Base-by-base conservation (phyloP, 1,140 invertebrate genomes). In the Mylabris phalerata region DNA sequence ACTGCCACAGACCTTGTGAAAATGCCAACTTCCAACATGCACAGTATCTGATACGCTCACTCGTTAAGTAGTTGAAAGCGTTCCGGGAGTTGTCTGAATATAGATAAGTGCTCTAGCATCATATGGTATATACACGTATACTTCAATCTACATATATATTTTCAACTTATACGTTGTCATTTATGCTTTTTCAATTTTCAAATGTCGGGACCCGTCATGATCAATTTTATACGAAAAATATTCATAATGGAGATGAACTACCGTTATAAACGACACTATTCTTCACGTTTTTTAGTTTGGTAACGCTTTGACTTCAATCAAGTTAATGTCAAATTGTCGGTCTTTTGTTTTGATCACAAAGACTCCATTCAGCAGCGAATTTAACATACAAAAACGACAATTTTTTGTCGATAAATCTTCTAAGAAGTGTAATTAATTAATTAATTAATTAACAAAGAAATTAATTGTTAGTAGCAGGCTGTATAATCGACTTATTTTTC, bases 131-230 rank as follows among this genome's bases (percentile, higher is more conserved):
- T 52, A 25, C 24, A 52, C 50, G 50, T 52, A 19, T 19, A 19
- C 19, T 19, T 19, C 1, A 19, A 19, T 19, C 19, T 32, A 32
- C 32, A 32, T 32, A 32, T 32, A 32, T 32, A 32, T 32, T 3
- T 3, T 32, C 51, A 46, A 44, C 40, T 44, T n/a, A 54, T 45
- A 40, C 27, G 13, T 32, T 54, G 51, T 54, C 51, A 54, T 54
- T 54, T 54, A 32, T 54, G 51, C 51, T 54, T 54, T 54, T 54
- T 54, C 51, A 54, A 54, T 54, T 54, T 54, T 54, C 46, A 54
- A 54, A 54, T 45, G 51, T 54, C 26, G 51, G 46, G 51, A 54
- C 42, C 11, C 26, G 43, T 54, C 51, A 54, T 32, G 25, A 46
- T 43, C 51, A 54, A 54, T 54, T 54, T 54, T 46, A 45, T 32